These are phyloP conservation scores for Forpus xanthops DNA, from an alignment of 2,797 vertebrate genomes.

Conservation along the genomic window DNA sequence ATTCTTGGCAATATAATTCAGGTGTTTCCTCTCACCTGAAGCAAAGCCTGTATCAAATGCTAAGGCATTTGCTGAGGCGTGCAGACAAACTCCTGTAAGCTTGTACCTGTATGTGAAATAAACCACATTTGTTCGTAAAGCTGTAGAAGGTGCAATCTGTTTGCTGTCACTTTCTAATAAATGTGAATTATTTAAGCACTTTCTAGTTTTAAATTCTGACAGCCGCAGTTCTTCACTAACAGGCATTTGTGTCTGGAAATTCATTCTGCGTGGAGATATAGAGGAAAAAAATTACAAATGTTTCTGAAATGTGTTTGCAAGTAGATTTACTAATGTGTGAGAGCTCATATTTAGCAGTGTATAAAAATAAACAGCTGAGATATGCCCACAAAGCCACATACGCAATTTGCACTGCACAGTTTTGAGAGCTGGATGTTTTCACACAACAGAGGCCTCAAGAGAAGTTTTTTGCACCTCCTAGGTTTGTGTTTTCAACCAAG, in stretches of 20 bases:
- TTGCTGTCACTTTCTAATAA: neutral
- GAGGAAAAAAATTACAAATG: neutral
- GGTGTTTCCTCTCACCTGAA: neutral
- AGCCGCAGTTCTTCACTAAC: neutral
- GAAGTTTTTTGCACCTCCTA: neutral
- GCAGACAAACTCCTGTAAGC: neutral
- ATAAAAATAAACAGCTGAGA: slow-evolving; percentile 56
- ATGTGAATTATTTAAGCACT: neutral
- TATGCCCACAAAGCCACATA: slow-evolving; percentile 32
- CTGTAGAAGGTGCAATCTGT: neutral
- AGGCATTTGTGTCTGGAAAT: neutral
- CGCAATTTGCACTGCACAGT: neutral
- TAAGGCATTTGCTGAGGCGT: neutral
- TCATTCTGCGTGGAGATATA: neutral
- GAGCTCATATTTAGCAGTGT: neutral
- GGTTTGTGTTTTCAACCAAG: neutral
- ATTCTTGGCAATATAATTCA: neutral
- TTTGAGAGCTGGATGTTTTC: slow-evolving; percentile 10
- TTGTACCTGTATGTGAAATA: neutral
- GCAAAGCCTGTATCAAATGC: neutral
- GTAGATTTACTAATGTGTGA: neutral
- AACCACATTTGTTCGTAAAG: neutral
- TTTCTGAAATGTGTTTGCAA: neutral
- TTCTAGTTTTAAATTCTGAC: neutral
- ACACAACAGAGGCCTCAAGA: slow-evolving; percentile 8